Percentiles rank a stretch among this genome's conserved stretches.
Conservation (phyloP, 1,140 invertebrate genomes). For the Drosophila elegans region DNA sequence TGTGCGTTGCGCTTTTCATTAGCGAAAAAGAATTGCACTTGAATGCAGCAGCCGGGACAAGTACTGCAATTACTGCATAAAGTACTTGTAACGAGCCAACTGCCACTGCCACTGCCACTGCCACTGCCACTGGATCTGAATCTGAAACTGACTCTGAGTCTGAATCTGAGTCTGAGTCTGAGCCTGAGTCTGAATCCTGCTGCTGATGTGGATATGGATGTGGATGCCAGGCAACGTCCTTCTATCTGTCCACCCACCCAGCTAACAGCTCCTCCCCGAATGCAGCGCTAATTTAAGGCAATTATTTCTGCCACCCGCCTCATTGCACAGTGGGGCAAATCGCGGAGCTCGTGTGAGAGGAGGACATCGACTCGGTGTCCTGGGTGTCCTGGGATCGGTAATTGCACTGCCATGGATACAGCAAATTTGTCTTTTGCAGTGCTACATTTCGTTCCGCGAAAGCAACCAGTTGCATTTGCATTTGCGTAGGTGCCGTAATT, state of each 20-base stretch:
- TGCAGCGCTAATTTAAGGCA: slow-evolving; percentile 77
- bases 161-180: neutral
- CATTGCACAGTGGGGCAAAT: slow-evolving; percentile 44
- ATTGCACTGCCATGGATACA: slow-evolving; percentile 11
- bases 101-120: slow-evolving; percentile 45
- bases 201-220: neutral
- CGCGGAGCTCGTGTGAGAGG: neutral
- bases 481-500: neutral
- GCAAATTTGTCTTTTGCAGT: neutral
- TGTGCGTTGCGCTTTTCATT: slow-evolving; percentile 65
- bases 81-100: slow-evolving; percentile 74
- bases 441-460: neutral
- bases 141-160: slow-evolving; percentile 15
- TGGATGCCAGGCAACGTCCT: slow-evolving; percentile 8
- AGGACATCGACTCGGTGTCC: slow-evolving; percentile 10
- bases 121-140: slow-evolving; percentile 11
- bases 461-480: slow-evolving; percentile 25
- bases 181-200: neutral
- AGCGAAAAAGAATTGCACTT: slow-evolving; percentile 70
- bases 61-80: slow-evolving; percentile 82
- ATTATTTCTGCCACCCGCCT: slow-evolving; percentile 70
- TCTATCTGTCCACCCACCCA: slow-evolving; percentile 2
- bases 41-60: slow-evolving; percentile 67
- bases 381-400: slow-evolving; percentile 6
- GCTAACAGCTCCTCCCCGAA: slow-evolving; percentile 12